Base-by-base conservation (phyloP, 2,888 invertebrate genomes). In the Hermaeophaga mercurialis region DNA sequence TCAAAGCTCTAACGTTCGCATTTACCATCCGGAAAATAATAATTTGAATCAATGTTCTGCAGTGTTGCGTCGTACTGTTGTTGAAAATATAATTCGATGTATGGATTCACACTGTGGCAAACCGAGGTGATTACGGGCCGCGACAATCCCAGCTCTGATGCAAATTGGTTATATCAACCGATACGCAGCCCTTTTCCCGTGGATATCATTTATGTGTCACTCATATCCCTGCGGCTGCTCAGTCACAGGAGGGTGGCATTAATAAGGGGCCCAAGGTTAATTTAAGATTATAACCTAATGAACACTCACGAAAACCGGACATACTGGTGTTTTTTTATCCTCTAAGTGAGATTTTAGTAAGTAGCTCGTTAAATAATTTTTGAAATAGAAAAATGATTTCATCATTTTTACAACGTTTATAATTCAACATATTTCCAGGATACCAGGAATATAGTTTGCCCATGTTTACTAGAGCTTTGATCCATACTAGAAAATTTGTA, bases 101-200 rank as follows among this genome's bases (percentile, higher is more conserved):
- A 58, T 58, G 61, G 54, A 61, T 56, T 61, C 60, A 58, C 61
- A 54, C 54, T 54, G 54, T 52, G 57, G 61, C 61, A 48, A 60
- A 63, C 58, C 58, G 46, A 62, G 49, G 50, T 60, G 63, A 58
- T 63, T 59, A 57, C 54, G 54, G 47, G 49, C 55, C 58, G 60
- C 61, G 62, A 54, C 60, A 57, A 60, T 54, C 55, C 56, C 48
- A 54, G 59, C 59, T 57, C 61, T 62, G 59, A 65, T 65, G 66
- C 64, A 68, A 67, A 66, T 69, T 67, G 66, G 65, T 63, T 66
- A 66, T 65, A 63, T 66, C 66, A 64, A 56, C 55, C 47, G 61
- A 58, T 62, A 61, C 61, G 57, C 33, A 39, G 48, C 46, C 52
- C 56, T 64, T 66, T 65, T 63, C 58, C 61, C 58, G 57, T 61